Evolutionary conservation across 2,797 vertebrate genomes (phyloP).

Genomic region (Leptodactylus fallax): DNA sequence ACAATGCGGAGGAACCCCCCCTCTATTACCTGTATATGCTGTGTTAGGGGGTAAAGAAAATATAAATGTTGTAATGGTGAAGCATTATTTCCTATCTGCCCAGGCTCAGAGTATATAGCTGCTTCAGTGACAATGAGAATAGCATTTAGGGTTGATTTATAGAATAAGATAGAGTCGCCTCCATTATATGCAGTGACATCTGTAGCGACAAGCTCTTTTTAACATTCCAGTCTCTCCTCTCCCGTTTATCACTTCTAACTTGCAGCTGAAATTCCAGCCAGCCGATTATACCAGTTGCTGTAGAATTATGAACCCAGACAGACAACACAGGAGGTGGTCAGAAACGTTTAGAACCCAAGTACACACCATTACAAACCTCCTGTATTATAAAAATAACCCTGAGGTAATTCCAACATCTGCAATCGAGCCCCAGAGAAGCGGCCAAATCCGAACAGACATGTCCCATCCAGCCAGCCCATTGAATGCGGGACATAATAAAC

Average conservation of each 20-base stretch:
- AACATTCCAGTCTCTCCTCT: constrained; percentile 22
- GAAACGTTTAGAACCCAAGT: neutral
- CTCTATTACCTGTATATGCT: neutral
- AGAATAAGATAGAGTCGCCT: constrained; percentile 33
- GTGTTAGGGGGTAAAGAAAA: neutral
- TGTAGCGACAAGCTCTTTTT: neutral
- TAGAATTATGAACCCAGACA: constrained; percentile 13
- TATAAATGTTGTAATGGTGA: neutral
- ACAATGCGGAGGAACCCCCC: neutral
- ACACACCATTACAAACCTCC: neutral
- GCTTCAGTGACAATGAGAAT: neutral
- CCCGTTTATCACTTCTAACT: constrained; percentile 4
- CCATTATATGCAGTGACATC: constrained; percentile 8
- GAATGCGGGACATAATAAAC: constrained; percentile 13
- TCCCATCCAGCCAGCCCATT: neutral
- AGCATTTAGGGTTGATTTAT: constrained; percentile 16
- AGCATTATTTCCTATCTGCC: neutral
- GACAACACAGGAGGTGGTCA: neutral
- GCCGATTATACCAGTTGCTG: neutral
- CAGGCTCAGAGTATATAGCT: neutral
- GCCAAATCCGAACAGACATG: neutral
- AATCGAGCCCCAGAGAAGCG: neutral
- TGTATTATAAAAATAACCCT: neutral
- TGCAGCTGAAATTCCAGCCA: neutral
- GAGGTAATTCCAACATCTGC: neutral